phyloP scores from a whole-genome alignment of 1,140 invertebrate genomes.

The Euura saliciscinereae region DNA sequence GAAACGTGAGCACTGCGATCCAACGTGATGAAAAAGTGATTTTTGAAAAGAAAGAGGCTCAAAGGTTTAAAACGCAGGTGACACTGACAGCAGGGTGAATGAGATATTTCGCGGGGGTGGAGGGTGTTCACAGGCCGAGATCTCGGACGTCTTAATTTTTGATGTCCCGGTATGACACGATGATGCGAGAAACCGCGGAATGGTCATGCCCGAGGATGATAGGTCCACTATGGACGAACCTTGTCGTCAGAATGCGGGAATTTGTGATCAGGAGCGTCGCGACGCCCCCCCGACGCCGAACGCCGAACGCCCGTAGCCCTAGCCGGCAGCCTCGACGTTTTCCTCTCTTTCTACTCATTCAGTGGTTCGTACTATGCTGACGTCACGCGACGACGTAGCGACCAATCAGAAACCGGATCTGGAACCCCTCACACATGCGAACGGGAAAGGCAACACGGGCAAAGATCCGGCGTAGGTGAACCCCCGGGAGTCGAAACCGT shows the following conservation, averaged over 20 bases:
- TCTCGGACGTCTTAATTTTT: no score
- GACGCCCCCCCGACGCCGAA: slow-evolving; percentile 1
- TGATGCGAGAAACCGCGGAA: no score
- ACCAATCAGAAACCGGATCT: neutral
- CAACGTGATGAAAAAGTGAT: no score
- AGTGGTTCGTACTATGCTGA: slow-evolving; percentile 6
- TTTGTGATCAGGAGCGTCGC: slow-evolving; percentile 3
- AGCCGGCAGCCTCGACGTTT: neutral
- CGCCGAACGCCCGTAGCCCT: neutral
- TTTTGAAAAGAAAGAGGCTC: no score
- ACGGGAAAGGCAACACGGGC: neutral
- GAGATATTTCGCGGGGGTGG: no score
- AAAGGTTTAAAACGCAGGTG: no score
- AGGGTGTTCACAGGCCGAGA: no score
- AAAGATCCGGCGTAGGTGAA: neutral
- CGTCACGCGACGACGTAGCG: neutral
- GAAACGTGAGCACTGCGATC: no score
- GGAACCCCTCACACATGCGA: neutral
- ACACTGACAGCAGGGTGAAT: no score
- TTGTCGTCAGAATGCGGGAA: slow-evolving; percentile 4
- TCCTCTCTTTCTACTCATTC: slow-evolving; percentile 4
- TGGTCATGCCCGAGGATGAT: slow-evolving; percentile 2
- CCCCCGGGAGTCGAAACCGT: neutral
- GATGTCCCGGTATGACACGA: no score
- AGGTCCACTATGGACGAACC: slow-evolving; percentile 4